Base-by-base conservation (phyloP, 2,888 invertebrate species). In the Papilio demoleus region DNA sequence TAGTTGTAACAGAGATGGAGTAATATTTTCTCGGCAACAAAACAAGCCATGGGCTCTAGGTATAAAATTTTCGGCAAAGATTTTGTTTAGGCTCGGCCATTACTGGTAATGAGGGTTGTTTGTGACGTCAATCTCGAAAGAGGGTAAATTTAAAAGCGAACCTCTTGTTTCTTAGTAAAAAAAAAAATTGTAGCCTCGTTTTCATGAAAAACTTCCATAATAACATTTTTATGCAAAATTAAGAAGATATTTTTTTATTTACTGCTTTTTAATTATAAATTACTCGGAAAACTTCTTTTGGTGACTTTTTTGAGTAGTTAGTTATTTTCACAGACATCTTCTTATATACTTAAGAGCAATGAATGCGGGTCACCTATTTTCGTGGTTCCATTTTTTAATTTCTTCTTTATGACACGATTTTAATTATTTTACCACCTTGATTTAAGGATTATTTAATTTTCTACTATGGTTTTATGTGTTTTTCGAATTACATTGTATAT, bases 51-150 rank as follows among this genome's bases (percentile, higher is more conserved):
- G 67, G 66, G 17, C 22, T 36, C 34, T 61, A 42, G 42, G 53
- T 62, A 42, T 27, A 67, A 62, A 62, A 56, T 61, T 50, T 56
- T 56, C 47, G 56, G 62, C 62, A 42, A 53, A 67, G 60, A 61
- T 67, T 67, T 67, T 67, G 62, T 67, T 61, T 42, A 42, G 62
- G 53, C 56, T 42, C n/a, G 56, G 62, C 62, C 53, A 53, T 67
- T 61, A 67, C 67, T 34, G 19, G 62, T 62, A 67, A 67, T 67
- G 67, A 67, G 62, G 67, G 67, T 67, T 67, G 67, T 67, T 67
- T 61, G 62, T 67, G 62, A 62, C 67, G 67, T 62, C 62, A 62
- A 67, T 67, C 62, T 56, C 34, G 45, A 61, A 67, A 61, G 53
- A 67, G 67, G 61, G 67, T 67, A 53, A 38, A 67, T 67, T 67